Base-by-base conservation (phyloP, 2,113 vertebrate genomes). In the Oryzias woworae region DNA sequence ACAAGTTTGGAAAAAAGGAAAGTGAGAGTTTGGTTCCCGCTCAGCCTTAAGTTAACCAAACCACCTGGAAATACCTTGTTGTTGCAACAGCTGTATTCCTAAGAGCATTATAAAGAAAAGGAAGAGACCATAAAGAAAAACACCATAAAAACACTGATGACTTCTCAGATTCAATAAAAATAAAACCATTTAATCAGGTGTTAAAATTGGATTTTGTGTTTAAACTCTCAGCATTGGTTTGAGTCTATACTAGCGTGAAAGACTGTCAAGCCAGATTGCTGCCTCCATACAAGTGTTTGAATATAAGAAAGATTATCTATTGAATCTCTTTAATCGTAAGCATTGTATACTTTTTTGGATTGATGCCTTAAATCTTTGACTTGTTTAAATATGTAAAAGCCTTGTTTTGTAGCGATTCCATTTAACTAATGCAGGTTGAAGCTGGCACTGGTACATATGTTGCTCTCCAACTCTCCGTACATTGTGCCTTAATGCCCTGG, bases 261-360 rank as follows among this genome's bases (percentile, higher is more conserved):
- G 68, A 55, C 64, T 78, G 58, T 75, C 49, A 83, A 76, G 60
- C 72, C 75, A 73, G 77, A 86, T 80, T 62, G 60, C 75, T 85
- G 71, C 83, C 71, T 87, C 79, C 66, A 62, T 75, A 69, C 65
- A 45, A 58, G 57, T 77, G 61, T 73, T 78, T 84, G 74, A 85
- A 86, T 78, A 23, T 64, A 49, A 66, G 62, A 57, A 66, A 82
- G 80, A 90, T 87, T 82, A 87, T 85, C 80, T 75, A 66, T 81
- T 80, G 88, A 90, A 90, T 88, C 80, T 87, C 66, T 88, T 36
- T 82, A 76, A 87, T 88, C 80, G 77, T 69, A 65, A 68, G n/a
- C 59, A 62, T 63, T 63, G 68, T 71, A 66, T 66, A 80, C 65
- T 73, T 54, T 24, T 60, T 71, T 90, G 83, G 77, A 60, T 65